Evolutionary conservation across 2,888 invertebrate species (phyloP).

Genomic region (Pachliopta kotzebuea): DNA sequence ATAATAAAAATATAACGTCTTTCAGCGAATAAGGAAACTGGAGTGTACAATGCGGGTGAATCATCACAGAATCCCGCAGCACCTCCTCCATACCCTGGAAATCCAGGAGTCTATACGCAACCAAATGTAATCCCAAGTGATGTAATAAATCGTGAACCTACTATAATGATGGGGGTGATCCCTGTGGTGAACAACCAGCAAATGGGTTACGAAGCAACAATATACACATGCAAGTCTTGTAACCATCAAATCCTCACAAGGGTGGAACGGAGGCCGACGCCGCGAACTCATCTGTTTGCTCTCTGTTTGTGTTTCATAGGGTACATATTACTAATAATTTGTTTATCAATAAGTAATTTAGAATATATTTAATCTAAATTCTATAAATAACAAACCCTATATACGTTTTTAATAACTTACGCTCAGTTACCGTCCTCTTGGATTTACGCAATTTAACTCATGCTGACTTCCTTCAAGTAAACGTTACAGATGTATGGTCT

Average conservation of each 20-base stretch:
- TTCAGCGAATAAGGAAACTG: slow-evolving; percentile 17
- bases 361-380: too few species aligned
- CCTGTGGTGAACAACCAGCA: slow-evolving; percentile 37
- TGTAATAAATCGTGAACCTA: slow-evolving; percentile 24
- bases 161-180: slow-evolving; percentile 13
- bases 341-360: too few species aligned
- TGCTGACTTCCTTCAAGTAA: too few species aligned
- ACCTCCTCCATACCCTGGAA: slow-evolving; percentile 20
- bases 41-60: slow-evolving; percentile 3
- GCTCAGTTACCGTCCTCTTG: too few species aligned
- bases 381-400: too few species aligned
- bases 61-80: slow-evolving; percentile 1
- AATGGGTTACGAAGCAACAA: slow-evolving; percentile 46
- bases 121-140: slow-evolving; percentile 10
- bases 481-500: too few species aligned
- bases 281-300: slow-evolving; percentile 78
- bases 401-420: too few species aligned
- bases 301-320: slow-evolving; percentile 64
- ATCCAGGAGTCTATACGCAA: not conserved
- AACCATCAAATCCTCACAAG: slow-evolving; percentile 63
- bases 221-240: slow-evolving; percentile 66
- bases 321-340: slow-evolving; percentile 41
- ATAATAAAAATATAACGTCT: not conserved
- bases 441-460: too few species aligned
- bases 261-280: slow-evolving; percentile 58